These are phyloP conservation scores for Callaeas wilsoni DNA, from an alignment of 2,113 vertebrate genomes.

Conservation along the genomic window DNA sequence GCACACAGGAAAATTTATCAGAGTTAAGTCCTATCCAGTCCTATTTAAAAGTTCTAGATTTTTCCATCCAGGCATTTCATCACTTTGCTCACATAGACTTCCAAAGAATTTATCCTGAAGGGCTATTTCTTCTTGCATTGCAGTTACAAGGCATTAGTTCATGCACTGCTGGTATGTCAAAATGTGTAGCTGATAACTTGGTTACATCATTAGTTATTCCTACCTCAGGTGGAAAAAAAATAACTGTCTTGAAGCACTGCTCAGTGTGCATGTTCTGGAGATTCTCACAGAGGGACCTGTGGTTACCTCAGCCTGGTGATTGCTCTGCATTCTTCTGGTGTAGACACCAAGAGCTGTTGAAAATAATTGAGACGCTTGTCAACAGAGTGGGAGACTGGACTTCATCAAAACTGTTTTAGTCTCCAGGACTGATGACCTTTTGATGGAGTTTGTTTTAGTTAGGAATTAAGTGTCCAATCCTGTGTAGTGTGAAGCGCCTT, in stretches of 20 bases:
- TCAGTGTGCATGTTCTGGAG: slow-evolving; percentile 58
- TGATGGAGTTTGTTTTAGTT: slow-evolving; percentile 80
- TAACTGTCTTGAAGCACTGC: slow-evolving; percentile 68
- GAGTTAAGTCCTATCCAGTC: neutral
- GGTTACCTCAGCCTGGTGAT: slow-evolving; percentile 79
- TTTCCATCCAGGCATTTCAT: slow-evolving; percentile 62
- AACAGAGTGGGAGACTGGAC: slow-evolving; percentile 83
- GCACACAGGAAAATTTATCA: neutral
- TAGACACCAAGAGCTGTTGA: slow-evolving; percentile 90
- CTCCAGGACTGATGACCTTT: slow-evolving; percentile 86
- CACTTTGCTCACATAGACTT: slow-evolving; percentile 39
- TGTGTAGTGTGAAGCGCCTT: slow-evolving; percentile 47
- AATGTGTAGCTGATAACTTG: slow-evolving; percentile 72
- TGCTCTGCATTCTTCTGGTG: slow-evolving; percentile 88
- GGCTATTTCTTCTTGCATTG: slow-evolving; percentile 23
- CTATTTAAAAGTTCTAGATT: slow-evolving; percentile 54
- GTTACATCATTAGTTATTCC: slow-evolving; percentile 87
- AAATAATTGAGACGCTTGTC: slow-evolving; percentile 95
- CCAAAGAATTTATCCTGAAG: slow-evolving; percentile 55
- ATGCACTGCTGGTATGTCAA: slow-evolving; percentile 74
- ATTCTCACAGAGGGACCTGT: slow-evolving; percentile 71
- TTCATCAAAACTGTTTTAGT: slow-evolving; percentile 89
- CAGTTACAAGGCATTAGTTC: slow-evolving; percentile 57
- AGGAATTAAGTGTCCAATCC: slow-evolving; percentile 72
- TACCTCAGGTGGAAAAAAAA: slow-evolving; percentile 69